A percentile compares a stretch with the other conserved stretches of the same genome.
These are phyloP conservation scores for Eucidaris tribuloides DNA, from an alignment of 35 echinoderm and acorn worm genomes.

Conservation along the genomic window DNA sequence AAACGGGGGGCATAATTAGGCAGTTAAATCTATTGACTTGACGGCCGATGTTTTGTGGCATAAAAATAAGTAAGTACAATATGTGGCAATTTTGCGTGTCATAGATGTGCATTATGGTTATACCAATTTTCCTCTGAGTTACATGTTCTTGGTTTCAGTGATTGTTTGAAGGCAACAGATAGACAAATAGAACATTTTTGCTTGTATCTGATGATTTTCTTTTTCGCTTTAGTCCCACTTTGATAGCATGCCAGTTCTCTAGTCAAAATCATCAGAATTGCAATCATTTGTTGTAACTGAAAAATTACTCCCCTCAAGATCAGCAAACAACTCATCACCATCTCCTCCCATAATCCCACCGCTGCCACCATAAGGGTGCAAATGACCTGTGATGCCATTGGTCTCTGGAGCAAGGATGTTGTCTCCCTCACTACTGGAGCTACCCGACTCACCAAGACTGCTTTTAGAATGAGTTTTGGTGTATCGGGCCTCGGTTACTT, in stretches of 20 bases:
- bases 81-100: not conserved
- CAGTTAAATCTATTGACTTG: no score
- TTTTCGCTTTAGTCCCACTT: not conserved
- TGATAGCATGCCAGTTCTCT: not conserved
- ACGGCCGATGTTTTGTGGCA: no score
- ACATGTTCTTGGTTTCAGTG: not conserved
- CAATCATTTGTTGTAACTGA: constrained; percentile 41
- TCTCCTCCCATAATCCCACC: constrained; percentile 14
- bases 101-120: not conserved
- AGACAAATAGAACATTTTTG: not conserved
- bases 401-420: not conserved
- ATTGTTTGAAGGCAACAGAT: not conserved
- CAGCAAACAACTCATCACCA: constrained; percentile 70
- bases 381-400: not conserved
- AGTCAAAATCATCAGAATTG: constrained; percentile 96
- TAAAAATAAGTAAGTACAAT: not conserved
- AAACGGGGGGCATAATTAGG: no score
- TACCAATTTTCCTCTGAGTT: not conserved
- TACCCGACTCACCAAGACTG: not conserved
- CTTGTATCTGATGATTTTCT: not conserved
- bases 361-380: not conserved
- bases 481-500: constrained; percentile 68
- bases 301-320: constrained; percentile 47
- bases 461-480: constrained; percentile 36
- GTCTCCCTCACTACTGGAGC: constrained; percentile 53